Base-by-base conservation (phyloP, 2,888 invertebrate genomes). In the Drosophila atripex region DNA sequence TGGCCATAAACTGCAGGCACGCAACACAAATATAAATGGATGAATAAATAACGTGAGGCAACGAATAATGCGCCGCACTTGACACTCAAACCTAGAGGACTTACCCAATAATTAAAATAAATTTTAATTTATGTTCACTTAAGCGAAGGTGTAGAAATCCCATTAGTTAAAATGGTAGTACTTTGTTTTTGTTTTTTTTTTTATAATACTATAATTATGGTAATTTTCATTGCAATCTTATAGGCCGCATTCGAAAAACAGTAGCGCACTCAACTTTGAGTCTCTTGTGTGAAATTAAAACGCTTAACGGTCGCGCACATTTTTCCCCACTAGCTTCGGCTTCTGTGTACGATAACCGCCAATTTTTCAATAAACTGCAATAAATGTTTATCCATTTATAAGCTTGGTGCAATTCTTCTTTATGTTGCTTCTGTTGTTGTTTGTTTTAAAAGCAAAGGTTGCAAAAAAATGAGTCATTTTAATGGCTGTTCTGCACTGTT, bases 361-460 rank as follows among this genome's bases (percentile, higher is more conserved):
- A 88, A 84, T 84, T 84, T 84, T 84, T 84, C 88, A 84, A 84
- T 84, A 84, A 84, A 85, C 72, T 84, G 88, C 87, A 88, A 84
- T 87, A 88, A 84, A 87, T 87, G 78, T 86, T 86, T 74, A 86
- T 75, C 77, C 88, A 88, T 82, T 88, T 88, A 83, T 79, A 83
- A 71, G 84, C 78, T 76, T 74, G 74, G 76, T 82, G 65, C 61
- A 72, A 55, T 61, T 57, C 60, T 47, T 70, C 65, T 58, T 57
- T 38, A 57, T 51, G 66, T 21, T 70, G 71, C 28, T 70, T 5
- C 14, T 70, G 66, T 32, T 47, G 64, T 25, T 66, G 41, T 56
- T 61, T 49, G 30, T 52, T 55, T 73, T 65, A 73, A 72, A 49
- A 56, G 49, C 70, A 59, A 74, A 74, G 55, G 55, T 53, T 68